Evolutionary conservation across 2,888 invertebrate species (phyloP).

Genomic region (Ectropis crepuscularia): DNA sequence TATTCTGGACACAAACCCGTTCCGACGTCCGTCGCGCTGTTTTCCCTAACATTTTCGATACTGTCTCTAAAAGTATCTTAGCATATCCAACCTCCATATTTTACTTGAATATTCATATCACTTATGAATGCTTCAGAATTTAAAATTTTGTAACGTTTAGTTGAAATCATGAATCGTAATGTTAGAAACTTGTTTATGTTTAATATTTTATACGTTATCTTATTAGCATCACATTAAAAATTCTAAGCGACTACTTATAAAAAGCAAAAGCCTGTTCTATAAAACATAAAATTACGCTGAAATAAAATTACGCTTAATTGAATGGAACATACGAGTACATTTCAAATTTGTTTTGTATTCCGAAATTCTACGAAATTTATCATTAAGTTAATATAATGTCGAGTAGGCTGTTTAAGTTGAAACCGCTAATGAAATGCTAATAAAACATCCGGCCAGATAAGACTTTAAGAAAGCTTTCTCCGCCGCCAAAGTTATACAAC

Average conservation of each 20-base stretch:
- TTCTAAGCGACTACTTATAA: not conserved
- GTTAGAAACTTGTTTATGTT: slow-evolving; percentile 50
- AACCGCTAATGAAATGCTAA: slow-evolving; percentile 30
- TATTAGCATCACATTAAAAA: slow-evolving; percentile 19
- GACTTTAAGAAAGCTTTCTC: slow-evolving; percentile 62
- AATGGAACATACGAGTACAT: too few relatives aligned
- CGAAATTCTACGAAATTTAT: not conserved
- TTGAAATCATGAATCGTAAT: slow-evolving; percentile 39
- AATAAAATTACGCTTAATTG: not conserved
- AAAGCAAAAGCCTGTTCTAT: not conserved
- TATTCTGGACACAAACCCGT: slow-evolving; percentile 71
- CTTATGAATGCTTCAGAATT: slow-evolving; percentile 54
- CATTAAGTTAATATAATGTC: not conserved
- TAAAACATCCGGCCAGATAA: slow-evolving; percentile 48
- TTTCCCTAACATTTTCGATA: slow-evolving; percentile 68
- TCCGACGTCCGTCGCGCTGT: slow-evolving; percentile 56
- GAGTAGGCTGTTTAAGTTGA: slow-evolving; percentile 9
- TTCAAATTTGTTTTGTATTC: not conserved
- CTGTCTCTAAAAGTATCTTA: slow-evolving; percentile 38
- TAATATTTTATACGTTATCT: slow-evolving; percentile 11
- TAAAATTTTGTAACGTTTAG: slow-evolving; percentile 50
- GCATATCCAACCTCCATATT: slow-evolving; percentile 40
- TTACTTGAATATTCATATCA: slow-evolving; percentile 64
- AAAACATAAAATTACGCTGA: not conserved
- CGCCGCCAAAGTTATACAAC: slow-evolving; percentile 76